Percentiles rank a stretch among this genome's conserved stretches.
Conservation (phyloP, 2,888 invertebrate genomes). For the Lymantria monacha region DNA sequence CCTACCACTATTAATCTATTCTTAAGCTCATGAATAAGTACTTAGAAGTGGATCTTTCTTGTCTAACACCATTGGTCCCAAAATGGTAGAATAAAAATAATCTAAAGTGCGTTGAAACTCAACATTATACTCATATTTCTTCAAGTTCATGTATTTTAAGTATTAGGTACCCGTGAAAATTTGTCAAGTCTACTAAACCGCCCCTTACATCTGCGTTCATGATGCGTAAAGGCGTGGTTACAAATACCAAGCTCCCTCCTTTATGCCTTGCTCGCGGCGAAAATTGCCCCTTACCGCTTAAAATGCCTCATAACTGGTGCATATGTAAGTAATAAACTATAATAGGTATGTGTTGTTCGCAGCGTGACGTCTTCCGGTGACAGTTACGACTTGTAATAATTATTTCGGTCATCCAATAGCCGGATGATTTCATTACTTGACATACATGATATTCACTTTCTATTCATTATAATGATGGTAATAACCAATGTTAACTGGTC, state of each 20-base stretch:
- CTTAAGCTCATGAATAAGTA: too few species aligned
- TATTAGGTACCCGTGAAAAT: too few species aligned
- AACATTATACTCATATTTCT: too few species aligned
- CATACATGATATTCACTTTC: constrained; percentile 1
- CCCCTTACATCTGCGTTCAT: constrained; percentile 35
- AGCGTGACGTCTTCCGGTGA: constrained; percentile 70
- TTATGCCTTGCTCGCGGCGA: constrained; percentile 53
- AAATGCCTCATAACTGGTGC: constrained; percentile 63
- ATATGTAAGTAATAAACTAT: constrained; percentile 64
- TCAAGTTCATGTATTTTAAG: too few species aligned
- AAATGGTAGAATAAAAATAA: too few species aligned
- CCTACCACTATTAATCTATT: too few species aligned
- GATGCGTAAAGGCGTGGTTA: constrained; percentile 68
- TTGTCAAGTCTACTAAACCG: too few species aligned
- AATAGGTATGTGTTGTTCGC: constrained; percentile 48
- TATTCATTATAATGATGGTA: not conserved
- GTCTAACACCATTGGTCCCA: too few species aligned
- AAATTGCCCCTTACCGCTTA: constrained; percentile 66
- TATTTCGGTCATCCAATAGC: constrained; percentile 16
- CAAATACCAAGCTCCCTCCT: constrained; percentile 59
- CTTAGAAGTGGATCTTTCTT: too few species aligned
- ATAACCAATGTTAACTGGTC: not conserved
- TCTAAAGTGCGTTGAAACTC: too few species aligned
- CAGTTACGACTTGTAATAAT: constrained; percentile 34
- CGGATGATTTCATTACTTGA: constrained; percentile 19